Evolutionary conservation across 1,140 invertebrate genomes (phyloP).

Genomic region (Drosophila cardini): DNA sequence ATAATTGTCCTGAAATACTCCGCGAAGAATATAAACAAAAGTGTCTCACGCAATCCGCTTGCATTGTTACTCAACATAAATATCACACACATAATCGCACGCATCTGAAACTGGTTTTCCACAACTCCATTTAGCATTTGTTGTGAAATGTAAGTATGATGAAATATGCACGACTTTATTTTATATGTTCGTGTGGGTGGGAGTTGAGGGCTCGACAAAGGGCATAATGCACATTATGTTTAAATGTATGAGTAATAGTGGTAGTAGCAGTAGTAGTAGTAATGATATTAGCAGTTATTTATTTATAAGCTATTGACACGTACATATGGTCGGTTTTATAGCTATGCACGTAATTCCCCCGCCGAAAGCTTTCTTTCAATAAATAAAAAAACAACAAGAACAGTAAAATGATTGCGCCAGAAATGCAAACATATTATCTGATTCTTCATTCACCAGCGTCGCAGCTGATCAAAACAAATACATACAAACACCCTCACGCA

Average conservation of each 20-base stretch:
- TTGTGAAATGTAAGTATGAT: constrained; percentile 47
- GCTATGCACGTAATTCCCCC: constrained; percentile 24
- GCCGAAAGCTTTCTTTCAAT: constrained; percentile 30
- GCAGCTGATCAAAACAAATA: constrained; percentile 54
- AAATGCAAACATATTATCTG: constrained; percentile 84
- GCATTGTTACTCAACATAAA: constrained; percentile 34
- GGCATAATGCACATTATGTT: not conserved
- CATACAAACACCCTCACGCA: constrained; percentile 31
- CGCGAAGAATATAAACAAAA: not conserved
- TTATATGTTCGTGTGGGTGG: constrained; percentile 4
- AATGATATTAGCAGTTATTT: not conserved
- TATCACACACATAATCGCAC: constrained; percentile 21
- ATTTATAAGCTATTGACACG: constrained; percentile 32
- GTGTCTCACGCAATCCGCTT: constrained; percentile 33
- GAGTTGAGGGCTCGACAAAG: not conserved
- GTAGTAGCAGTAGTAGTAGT: too few relatives aligned
- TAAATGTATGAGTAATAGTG: too few relatives aligned
- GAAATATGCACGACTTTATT: constrained; percentile 11
- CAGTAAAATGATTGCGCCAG: constrained; percentile 88
- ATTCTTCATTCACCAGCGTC: constrained; percentile 26
- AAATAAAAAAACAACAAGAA: constrained; percentile 12
- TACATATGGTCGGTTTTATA: constrained; percentile 6
- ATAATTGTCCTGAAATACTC: not conserved
- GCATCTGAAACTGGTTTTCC: constrained; percentile 32
- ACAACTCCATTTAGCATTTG: not conserved